Evolutionary conservation across 2,797 vertebrate species (phyloP).

Genomic region (Lemur catta): DNA sequence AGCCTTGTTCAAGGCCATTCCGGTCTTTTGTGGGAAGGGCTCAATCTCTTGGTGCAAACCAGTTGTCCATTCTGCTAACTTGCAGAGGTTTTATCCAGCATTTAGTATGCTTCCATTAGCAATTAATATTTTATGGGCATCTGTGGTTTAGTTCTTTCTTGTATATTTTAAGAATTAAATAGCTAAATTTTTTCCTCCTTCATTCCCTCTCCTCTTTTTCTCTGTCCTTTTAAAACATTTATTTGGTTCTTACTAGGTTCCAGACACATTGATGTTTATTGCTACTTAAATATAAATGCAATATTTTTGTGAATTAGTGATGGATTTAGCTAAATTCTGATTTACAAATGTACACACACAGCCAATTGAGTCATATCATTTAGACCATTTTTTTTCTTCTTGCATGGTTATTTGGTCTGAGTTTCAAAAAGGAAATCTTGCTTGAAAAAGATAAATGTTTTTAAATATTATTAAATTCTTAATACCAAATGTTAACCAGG

Average conservation of each 20-base stretch:
- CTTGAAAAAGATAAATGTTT: slow-evolving; percentile 23
- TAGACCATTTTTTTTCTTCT: not conserved
- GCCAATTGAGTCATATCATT: not conserved
- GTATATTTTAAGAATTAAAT: not conserved
- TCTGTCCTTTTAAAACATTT: not conserved
- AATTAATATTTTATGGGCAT: not conserved
- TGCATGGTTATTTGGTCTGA: not conserved
- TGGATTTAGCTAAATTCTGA: not conserved
- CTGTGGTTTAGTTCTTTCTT: not conserved
- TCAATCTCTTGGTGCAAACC: not conserved
- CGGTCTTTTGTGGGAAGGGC: not conserved
- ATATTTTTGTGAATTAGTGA: not conserved
- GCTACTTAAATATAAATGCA: not conserved
- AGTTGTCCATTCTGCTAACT: not conserved
- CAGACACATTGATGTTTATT: not conserved
- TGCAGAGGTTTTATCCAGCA: not conserved
- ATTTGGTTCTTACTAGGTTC: not conserved
- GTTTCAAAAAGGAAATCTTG: slow-evolving; percentile 24
- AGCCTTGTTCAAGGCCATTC: not conserved
- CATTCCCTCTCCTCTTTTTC: not conserved
- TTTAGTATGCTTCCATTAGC: not conserved
- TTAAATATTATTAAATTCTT: slow-evolving; percentile 45
- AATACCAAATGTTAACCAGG: slow-evolving; percentile 23
- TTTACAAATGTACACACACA: not conserved
- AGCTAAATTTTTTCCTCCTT: not conserved